Conservation (phyloP, 2,113 vertebrate genomes). For the Sciurus niger region DNA sequence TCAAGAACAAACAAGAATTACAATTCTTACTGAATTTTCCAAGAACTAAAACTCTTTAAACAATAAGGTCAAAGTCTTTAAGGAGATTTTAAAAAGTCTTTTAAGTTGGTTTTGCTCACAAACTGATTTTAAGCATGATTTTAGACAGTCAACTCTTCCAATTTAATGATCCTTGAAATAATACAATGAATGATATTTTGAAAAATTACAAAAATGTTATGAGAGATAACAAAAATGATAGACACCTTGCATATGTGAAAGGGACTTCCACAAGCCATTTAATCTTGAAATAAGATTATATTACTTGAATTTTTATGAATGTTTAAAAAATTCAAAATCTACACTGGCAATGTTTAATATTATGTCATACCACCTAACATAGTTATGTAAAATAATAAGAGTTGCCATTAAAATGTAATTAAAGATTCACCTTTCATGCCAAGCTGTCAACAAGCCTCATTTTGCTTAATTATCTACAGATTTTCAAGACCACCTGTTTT, state of each 20-base stretch:
- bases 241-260: neutral
- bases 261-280: neutral
- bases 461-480: slow-evolving; percentile 80
- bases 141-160: neutral
- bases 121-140: slow-evolving; percentile 11
- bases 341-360: slow-evolving; percentile 9
- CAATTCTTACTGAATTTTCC: slow-evolving; percentile 5
- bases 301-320: slow-evolving; percentile 56
- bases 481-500: slow-evolving; percentile 77
- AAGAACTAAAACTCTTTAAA: slow-evolving; percentile 47
- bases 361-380: slow-evolving; percentile 33
- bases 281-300: neutral
- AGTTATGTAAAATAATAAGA: slow-evolving; percentile 72
- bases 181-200: slow-evolving; percentile 26
- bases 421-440: slow-evolving; percentile 71
- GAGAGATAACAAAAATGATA: slow-evolving; percentile 42
- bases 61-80: slow-evolving; percentile 42
- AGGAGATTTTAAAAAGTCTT: slow-evolving; percentile 12
- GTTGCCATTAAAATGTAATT: slow-evolving; percentile 81
- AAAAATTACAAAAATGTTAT: neutral
- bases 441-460: slow-evolving; percentile 74
- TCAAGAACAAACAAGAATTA: slow-evolving; percentile 46
- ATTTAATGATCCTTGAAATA: slow-evolving; percentile 21
- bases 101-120: slow-evolving; percentile 50
- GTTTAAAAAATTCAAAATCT: slow-evolving; percentile 46